Percentiles rank a stretch among this genome's conserved stretches.
These are phyloP conservation scores for Ptilorrhoa leucosticta DNA, from an alignment of 2,113 vertebrate genomes.

Conservation along the genomic window DNA sequence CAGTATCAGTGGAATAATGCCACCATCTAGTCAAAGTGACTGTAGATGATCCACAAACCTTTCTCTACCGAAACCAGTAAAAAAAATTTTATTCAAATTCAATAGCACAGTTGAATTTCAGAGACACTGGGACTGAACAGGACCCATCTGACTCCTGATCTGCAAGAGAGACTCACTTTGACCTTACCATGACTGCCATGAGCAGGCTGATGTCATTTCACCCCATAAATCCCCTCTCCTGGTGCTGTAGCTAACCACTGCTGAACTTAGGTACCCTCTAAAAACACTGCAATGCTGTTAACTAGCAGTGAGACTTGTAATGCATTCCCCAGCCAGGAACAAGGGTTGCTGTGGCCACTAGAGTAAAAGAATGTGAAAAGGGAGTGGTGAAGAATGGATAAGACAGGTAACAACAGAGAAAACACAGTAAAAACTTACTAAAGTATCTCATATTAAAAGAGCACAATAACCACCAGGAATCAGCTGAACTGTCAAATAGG, in stretches of 20 bases:
- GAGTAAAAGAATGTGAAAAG: neutral
- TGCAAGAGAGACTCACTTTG: neutral
- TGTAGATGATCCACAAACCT: neutral
- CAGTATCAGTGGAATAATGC: neutral
- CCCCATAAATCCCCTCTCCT: neutral
- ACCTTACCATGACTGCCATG: neutral
- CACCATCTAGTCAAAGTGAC: neutral
- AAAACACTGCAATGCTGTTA: conserved; percentile 1
- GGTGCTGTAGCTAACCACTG: neutral
- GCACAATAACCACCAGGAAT: neutral
- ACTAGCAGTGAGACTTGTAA: conserved; percentile 4
- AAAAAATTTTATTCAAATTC: neutral
- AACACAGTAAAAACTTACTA: neutral
- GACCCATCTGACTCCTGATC: neutral
- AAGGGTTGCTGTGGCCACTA: conserved; percentile 19
- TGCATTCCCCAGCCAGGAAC: conserved; percentile 14
- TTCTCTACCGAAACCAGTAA: neutral
- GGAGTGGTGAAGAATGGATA: neutral
- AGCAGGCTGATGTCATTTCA: conserved; percentile 5
- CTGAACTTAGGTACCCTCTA: conserved; percentile 12
- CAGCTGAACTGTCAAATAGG: neutral
- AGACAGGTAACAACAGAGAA: conserved; percentile 23
- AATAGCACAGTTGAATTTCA: neutral
- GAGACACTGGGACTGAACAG: neutral
- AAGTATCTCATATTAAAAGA: neutral